Base-by-base conservation (phyloP, 2,888 invertebrate genomes). In the Callinectes sapidus region DNA sequence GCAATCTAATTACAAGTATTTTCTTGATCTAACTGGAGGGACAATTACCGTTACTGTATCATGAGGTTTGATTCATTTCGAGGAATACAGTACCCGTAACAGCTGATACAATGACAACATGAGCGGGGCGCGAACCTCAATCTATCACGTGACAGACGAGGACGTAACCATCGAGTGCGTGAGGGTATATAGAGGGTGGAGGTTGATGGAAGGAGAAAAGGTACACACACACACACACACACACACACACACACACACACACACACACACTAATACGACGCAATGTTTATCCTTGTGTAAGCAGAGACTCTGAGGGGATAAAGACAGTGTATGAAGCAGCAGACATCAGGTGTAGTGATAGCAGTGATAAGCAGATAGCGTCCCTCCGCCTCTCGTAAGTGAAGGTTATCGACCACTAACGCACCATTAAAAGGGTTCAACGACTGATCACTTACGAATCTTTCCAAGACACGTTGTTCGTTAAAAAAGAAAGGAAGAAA, bases 181-280 rank as follows among this genome's bases (percentile, higher is more conserved):
- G 71, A 10, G 66, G 14, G 71, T 71, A 18, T 71, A 28, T 71
- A 28, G n/a, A 23, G 16, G 61, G 61, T 61, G 61, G 5, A 18
- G 23, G 61, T 61, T 48, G 48, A 48, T 48, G 48, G 48, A 48
- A 2, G 13, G 8, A 71, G 28, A 77, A 28, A 10, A 77, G 28
- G 23, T n/a, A 81, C 28, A 81, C 81, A 81, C 23, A 81, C 23
- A 81, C 81, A 81, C 81, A 81, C 28, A 81, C 81, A 81, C 23
- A 81, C 23, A 81, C 81, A 81, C 81, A 81, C 81, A 81, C 81
- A 81, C 81, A 81, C 81, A 81, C 81, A 81, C 81, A 81, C 81
- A 81, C 81, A 81, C 81, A 81, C 81, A 81, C 81, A 81, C 18
- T 32, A 6, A 18, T 35, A 28, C 14, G 86, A 35, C 32, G 8